Conservation (phyloP, 1,140 invertebrate species). For the Pseudoatta argentina region DNA sequence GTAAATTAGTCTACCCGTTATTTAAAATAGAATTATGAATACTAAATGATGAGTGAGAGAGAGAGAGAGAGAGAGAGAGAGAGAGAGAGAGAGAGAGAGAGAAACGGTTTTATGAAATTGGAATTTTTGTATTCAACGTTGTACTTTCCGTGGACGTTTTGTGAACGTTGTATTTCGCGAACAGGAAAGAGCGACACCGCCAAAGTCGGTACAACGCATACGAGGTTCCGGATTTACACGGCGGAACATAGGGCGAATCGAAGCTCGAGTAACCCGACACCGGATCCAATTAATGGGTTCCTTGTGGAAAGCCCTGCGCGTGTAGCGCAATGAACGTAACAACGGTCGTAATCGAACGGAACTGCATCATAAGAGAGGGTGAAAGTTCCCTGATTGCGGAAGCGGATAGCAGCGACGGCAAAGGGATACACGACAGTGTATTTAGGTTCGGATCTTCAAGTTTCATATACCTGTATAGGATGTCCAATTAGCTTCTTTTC, state of each 20-base stretch:
- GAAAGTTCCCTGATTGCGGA: slow-evolving; percentile 58
- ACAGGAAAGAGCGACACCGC: slow-evolving; percentile 22
- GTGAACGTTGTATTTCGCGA: not conserved
- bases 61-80: too few species aligned
- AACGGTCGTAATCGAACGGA: slow-evolving; percentile 71
- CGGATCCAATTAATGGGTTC: slow-evolving; percentile 77
- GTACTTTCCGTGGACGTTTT: not conserved
- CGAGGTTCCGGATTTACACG: slow-evolving; percentile 56
- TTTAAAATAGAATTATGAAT: not conserved
- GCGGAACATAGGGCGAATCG: slow-evolving; percentile 57
- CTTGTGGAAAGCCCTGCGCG: slow-evolving; percentile 62
- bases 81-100: too few species aligned
- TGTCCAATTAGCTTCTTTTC: not conserved
- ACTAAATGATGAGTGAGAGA: not conserved
- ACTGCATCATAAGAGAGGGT: slow-evolving; percentile 58
- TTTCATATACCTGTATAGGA: not conserved
- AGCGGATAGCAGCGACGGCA: slow-evolving; percentile 16
- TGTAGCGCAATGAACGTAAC: slow-evolving; percentile 65
- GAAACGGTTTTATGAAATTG: too few species aligned
- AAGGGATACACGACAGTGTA: not conserved
- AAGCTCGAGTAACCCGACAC: slow-evolving; percentile 74
- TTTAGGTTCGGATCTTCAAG: not conserved
- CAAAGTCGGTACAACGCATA: slow-evolving; percentile 34
- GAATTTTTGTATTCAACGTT: not conserved
- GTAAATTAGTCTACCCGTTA: not conserved